phyloP scores from a whole-genome alignment of 1,140 invertebrate genomes.

The Drosophila subobscura region DNA sequence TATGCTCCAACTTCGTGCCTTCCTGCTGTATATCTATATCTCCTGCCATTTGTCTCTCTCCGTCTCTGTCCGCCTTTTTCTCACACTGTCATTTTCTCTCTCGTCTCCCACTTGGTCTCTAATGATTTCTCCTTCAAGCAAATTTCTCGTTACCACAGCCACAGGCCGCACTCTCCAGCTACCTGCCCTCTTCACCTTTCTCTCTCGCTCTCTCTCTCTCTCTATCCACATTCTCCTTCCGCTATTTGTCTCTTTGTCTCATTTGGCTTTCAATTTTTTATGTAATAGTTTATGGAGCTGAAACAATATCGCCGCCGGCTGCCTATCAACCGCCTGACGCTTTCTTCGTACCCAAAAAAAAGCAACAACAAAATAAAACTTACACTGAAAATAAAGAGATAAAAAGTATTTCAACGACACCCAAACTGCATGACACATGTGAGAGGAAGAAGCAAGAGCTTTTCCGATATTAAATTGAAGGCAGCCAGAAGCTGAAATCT shows the following conservation, averaged over 20 bases:
- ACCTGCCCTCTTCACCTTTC: conserved; percentile 10
- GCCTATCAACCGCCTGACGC: conserved; percentile 43
- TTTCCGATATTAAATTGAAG: conserved; percentile 40
- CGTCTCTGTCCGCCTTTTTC: not conserved
- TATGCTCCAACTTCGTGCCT: not conserved
- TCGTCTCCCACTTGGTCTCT: conserved; percentile 38
- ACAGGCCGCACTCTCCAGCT: conserved; percentile 20
- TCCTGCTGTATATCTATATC: too few relatives aligned
- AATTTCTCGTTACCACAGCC: conserved; percentile 60
- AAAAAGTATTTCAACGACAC: conserved; percentile 47
- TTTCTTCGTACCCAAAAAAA: conserved; percentile 53
- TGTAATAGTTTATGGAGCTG: conserved; percentile 65
- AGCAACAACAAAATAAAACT: conserved; percentile 5
- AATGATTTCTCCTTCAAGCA: conserved; percentile 80
- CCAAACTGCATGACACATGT: conserved; percentile 21
- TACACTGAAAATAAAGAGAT: not conserved
- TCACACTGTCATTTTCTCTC: conserved; percentile 9
- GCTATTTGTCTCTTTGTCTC: not conserved
- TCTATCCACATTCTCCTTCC: conserved; percentile 7
- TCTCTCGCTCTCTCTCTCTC: conserved; percentile 13
- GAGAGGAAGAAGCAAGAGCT: conserved; percentile 23
- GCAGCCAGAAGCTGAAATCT: conserved; percentile 12
- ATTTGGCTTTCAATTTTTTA: conserved; percentile 62
- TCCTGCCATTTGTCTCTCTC: conserved; percentile 9
- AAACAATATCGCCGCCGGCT: conserved; percentile 54